phyloP scores from a whole-genome alignment of 2,888 invertebrate genomes.

The Drosophila fulvimacula region DNA sequence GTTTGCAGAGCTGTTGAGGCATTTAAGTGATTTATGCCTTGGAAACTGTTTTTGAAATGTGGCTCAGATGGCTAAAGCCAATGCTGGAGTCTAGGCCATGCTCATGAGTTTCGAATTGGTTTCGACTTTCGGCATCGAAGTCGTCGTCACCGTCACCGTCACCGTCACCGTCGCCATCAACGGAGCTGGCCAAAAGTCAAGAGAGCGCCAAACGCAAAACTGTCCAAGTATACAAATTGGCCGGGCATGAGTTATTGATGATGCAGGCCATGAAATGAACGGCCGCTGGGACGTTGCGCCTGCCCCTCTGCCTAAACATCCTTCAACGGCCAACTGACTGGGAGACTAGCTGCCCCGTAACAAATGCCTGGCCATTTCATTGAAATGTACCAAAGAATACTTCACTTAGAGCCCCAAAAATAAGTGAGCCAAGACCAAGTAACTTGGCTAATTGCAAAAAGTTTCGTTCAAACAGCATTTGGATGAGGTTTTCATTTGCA shows the following conservation, averaged over 20 bases:
- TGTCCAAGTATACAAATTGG: slow-evolving; percentile 80
- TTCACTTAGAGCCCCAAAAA: slow-evolving; percentile 37
- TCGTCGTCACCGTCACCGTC: slow-evolving; percentile 30
- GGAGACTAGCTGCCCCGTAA: slow-evolving; percentile 41
- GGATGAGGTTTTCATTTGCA: slow-evolving; percentile 17
- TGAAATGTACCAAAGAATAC: slow-evolving; percentile 49
- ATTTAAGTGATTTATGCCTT: slow-evolving; percentile 78
- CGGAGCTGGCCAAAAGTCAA: slow-evolving; percentile 67
- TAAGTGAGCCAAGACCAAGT: slow-evolving; percentile 24
- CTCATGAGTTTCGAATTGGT: slow-evolving; percentile 58
- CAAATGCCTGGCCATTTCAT: slow-evolving; percentile 66
- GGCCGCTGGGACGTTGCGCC: slow-evolving; percentile 55
- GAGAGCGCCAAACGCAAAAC: slow-evolving; percentile 70
- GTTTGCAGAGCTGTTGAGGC: slow-evolving; percentile 54
- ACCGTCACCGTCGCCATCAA: slow-evolving; percentile 14
- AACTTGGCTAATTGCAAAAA: slow-evolving; percentile 56
- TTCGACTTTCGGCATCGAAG: slow-evolving; percentile 41
- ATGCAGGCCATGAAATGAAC: slow-evolving; percentile 75
- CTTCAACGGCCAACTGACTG: no score
- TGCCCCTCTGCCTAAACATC: slow-evolving; percentile 14
- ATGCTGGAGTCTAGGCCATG: slow-evolving; percentile 48
- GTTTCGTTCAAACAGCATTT: slow-evolving; percentile 35
- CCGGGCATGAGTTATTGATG: slow-evolving; percentile 79
- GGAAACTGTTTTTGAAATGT: slow-evolving; percentile 80
- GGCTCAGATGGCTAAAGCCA: slow-evolving; percentile 52